These are phyloP conservation scores for Semotilus atromaculatus DNA, from an alignment of 2,797 vertebrate species.

Conservation along the genomic window DNA sequence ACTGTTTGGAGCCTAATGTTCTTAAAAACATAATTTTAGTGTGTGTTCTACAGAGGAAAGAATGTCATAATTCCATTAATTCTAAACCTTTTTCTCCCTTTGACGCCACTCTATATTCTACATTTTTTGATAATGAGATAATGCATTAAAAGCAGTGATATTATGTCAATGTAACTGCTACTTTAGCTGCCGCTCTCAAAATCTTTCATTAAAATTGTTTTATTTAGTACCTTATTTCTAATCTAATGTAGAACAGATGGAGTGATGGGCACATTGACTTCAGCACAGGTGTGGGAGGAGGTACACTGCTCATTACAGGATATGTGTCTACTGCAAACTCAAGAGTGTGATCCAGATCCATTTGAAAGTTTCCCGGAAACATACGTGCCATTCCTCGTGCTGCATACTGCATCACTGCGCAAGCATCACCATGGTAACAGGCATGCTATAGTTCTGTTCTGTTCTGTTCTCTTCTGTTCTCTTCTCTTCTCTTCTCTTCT, in stretches of 20 bases:
- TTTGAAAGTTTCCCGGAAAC: conserved; percentile 63
- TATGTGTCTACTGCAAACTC: conserved; percentile 65
- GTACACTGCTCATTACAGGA: conserved; percentile 67
- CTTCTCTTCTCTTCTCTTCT: not conserved
- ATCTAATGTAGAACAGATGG: conserved; percentile 72
- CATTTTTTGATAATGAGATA: conserved; percentile 3
- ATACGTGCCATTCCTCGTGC: conserved; percentile 73
- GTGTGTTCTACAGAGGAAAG: not conserved
- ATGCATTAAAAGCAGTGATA: not conserved
- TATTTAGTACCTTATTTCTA: conserved; percentile 69
- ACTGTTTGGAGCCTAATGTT: not conserved
- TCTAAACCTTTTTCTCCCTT: not conserved
- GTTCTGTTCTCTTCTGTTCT: too few relatives aligned
- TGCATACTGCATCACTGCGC: conserved; percentile 78
- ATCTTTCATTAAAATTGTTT: conserved; percentile 72
- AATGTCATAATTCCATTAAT: not conserved
- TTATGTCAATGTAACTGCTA: not conserved
- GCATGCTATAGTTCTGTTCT: conserved; percentile 68
- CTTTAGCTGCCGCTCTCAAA: not conserved
- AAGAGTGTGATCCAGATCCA: conserved; percentile 53
- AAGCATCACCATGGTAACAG: conserved; percentile 83
- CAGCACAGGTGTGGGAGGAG: conserved; percentile 70
- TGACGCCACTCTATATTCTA: not conserved
- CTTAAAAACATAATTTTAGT: not conserved
- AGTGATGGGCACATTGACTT: conserved; percentile 65